Percentiles rank a stretch among this genome's conserved stretches.
Conservation (phyloP, 1,140 invertebrate genomes). For the Magallana gigas region DNA sequence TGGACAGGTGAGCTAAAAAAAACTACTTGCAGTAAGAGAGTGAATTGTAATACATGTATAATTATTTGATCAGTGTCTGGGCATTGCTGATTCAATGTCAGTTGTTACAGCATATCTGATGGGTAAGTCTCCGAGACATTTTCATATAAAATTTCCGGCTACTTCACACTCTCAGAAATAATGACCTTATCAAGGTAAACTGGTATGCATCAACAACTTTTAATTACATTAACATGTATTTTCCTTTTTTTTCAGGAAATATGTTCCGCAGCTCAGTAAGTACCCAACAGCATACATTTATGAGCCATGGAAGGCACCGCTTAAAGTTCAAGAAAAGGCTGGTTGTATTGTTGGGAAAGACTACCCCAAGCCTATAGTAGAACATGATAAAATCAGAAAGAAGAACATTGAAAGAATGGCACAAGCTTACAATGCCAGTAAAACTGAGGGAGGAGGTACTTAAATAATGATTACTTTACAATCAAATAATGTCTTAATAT, state of each 20-base stretch:
- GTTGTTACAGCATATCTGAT: too few species aligned
- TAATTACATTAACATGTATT: not conserved
- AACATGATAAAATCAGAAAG: slow-evolving; percentile 82
- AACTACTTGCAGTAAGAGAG: too few species aligned
- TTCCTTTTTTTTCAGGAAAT: slow-evolving; percentile 83
- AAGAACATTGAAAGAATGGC: slow-evolving; percentile 72
- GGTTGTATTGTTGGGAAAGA: slow-evolving; percentile 92
- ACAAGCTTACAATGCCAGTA: slow-evolving; percentile 60
- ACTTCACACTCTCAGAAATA: too few species aligned
- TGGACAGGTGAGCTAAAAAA: too few species aligned
- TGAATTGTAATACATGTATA: too few species aligned
- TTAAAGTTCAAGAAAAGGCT: slow-evolving; percentile 86
- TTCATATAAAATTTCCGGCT: too few species aligned
- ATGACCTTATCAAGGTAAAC: too few species aligned
- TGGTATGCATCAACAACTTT: not conserved
- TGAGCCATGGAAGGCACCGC: slow-evolving; percentile 92
- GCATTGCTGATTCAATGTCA: too few species aligned
- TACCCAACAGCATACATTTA: slow-evolving; percentile 92
- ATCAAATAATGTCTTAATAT: too few species aligned
- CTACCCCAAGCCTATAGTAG: slow-evolving; percentile 90
- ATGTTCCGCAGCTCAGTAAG: slow-evolving; percentile 89
- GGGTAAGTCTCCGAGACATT: too few species aligned
- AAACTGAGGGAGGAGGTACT: not conserved
- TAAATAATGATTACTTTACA: not conserved
- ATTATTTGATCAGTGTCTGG: too few species aligned